Evolutionary conservation across 2,888 invertebrate genomes (phyloP).

Genomic region (Phyllotreta cruciferae): DNA sequence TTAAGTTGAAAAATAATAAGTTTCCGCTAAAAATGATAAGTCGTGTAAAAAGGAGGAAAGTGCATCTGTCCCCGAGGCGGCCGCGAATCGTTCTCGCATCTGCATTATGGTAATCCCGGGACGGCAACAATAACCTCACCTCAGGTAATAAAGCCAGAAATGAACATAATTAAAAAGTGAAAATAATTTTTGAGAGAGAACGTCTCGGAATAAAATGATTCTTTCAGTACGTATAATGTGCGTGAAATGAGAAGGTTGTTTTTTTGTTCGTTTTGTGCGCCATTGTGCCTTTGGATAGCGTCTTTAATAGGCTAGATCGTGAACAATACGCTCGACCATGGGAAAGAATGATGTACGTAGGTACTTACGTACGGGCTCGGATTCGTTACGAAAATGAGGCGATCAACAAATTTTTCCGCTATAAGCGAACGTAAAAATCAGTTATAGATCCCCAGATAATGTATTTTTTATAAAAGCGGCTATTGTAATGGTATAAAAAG

Average conservation of each 20-base stretch:
- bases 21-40: no score
- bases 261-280: conserved; percentile 38
- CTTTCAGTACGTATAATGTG: conserved; percentile 54
- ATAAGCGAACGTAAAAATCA: no score
- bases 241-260: conserved; percentile 57
- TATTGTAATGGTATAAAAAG: no score
- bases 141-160: conserved; percentile 29
- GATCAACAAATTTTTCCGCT: no score
- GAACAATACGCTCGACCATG: conserved; percentile 29
- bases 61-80: conserved; percentile 16
- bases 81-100: conserved; percentile 16
- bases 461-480: no score
- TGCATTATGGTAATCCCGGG: conserved; percentile 19
- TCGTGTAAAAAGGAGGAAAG: background rate
- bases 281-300: conserved; percentile 35
- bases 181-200: conserved; percentile 44
- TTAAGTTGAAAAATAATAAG: no score
- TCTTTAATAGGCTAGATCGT: conserved; percentile 32
- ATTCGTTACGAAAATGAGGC: no score
- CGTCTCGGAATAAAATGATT: conserved; percentile 44
- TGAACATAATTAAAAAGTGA: conserved; percentile 35
- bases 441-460: no score
- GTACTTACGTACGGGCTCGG: no score
- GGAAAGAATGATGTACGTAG: conserved; percentile 20
- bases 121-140: conserved; percentile 23